Evolutionary conservation across 2,797 vertebrate genomes (phyloP).

Genomic region (Melanotaenia trifasciata): DNA sequence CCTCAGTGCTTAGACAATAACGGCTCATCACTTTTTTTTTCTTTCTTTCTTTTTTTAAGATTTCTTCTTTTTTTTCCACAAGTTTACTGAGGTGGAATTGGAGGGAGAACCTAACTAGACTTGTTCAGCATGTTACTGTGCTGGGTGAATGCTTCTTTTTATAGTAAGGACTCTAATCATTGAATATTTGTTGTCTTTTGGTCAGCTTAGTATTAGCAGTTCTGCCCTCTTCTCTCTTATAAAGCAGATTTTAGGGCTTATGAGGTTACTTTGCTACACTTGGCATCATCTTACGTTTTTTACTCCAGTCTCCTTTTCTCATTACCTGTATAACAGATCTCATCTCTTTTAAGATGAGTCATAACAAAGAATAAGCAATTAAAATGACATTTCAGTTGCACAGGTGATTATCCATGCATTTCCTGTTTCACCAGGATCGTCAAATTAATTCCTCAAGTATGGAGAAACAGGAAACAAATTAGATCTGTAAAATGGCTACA

Average conservation of each 20-base stretch:
- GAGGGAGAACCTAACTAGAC: neutral
- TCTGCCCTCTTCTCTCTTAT: neutral
- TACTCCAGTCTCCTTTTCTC: conserved; percentile 12
- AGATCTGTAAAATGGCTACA: conserved; percentile 60
- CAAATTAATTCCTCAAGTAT: conserved; percentile 8
- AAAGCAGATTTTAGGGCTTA: conserved; percentile 12
- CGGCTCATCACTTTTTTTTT: neutral
- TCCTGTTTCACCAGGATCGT: conserved; percentile 19
- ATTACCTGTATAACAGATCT: conserved; percentile 32
- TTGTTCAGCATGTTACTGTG: conserved; percentile 14
- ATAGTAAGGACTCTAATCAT: neutral
- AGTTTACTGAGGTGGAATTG: neutral
- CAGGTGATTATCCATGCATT: conserved; percentile 33
- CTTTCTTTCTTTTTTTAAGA: neutral
- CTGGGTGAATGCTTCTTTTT: conserved; percentile 16
- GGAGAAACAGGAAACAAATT: conserved; percentile 25
- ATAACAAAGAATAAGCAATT: conserved; percentile 37
- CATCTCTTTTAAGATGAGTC: conserved; percentile 36
- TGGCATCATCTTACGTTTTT: conserved; percentile 29
- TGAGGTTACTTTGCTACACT: conserved; percentile 55
- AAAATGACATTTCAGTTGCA: conserved; percentile 37
- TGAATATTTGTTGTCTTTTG: neutral
- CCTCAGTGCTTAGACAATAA: conserved; percentile 7
- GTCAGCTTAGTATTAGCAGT: conserved; percentile 10
- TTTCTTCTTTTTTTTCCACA: neutral